Evolutionary conservation across 2,797 vertebrate species (phyloP).

Genomic region (Denticeps clupeoides): DNA sequence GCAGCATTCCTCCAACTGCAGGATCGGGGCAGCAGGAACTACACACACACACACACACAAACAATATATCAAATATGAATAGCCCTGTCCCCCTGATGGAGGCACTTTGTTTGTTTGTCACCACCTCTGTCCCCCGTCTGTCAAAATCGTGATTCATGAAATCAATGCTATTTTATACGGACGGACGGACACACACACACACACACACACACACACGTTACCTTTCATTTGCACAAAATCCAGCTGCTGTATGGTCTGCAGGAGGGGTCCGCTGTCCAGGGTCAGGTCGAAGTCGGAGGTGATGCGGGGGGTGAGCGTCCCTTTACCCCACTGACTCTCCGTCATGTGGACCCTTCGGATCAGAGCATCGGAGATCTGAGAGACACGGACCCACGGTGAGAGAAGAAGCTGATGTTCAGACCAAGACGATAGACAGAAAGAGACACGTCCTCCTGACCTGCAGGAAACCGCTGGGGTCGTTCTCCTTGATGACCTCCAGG

Average conservation of each 20-base stretch:
- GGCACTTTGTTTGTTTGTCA: no score
- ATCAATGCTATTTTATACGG: no score
- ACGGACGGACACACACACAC: slow-evolving; percentile 4
- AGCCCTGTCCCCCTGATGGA: no score
- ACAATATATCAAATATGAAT: no score
- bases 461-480: slow-evolving; percentile 95
- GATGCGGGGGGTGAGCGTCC: slow-evolving; percentile 90
- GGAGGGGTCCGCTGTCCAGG: slow-evolving; percentile 85
- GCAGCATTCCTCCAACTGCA: slow-evolving; percentile 95
- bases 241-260: slow-evolving; percentile 95
- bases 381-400: slow-evolving; percentile 6
- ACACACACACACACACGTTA: slow-evolving; percentile 33
- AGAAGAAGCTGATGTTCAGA: no score
- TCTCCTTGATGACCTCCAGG: slow-evolving; percentile 98
- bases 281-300: slow-evolving; percentile 95
- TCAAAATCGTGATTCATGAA: no score
- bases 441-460: slow-evolving; percentile 67
- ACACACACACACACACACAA: slow-evolving; percentile 16
- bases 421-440: neutral
- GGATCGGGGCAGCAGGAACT: slow-evolving; percentile 90
- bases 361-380: slow-evolving; percentile 91
- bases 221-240: slow-evolving; percentile 98
- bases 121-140: no score
- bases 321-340: slow-evolving; percentile 95
- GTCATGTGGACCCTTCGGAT: slow-evolving; percentile 94